Percentiles rank a stretch among this genome's conserved stretches.
These are phyloP conservation scores for Hydrophis major DNA, from an alignment of 2,797 vertebrate species.

Conservation along the genomic window DNA sequence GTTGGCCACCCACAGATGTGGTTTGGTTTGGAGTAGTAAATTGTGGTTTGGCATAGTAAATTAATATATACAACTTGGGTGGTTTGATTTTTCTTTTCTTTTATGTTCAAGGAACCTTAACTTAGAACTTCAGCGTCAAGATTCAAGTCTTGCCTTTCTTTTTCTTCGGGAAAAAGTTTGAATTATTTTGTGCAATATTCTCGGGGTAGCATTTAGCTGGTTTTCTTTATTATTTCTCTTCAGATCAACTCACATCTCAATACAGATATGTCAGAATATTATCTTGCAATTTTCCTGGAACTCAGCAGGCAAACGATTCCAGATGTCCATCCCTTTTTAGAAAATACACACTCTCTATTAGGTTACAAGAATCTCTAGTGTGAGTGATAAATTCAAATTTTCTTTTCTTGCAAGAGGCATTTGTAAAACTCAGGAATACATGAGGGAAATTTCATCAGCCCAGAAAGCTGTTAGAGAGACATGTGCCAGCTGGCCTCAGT, in stretches of 20 bases:
- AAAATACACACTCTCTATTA: not conserved
- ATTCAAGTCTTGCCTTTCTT: not conserved
- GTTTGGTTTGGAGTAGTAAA: not conserved
- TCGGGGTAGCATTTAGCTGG: not conserved
- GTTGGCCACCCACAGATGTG: not conserved
- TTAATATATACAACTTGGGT: not conserved
- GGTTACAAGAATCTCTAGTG: not conserved
- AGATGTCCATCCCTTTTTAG: conserved; percentile 14
- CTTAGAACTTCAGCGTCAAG: not conserved
- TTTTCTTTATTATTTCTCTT: not conserved
- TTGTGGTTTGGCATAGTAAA: not conserved
- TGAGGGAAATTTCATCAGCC: not conserved
- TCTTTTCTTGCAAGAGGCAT: not conserved
- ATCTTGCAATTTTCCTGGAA: conserved; percentile 8
- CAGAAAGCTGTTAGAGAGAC: not conserved
- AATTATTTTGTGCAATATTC: not conserved
- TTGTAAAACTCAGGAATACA: not conserved
- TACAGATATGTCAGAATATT: conserved; percentile 6
- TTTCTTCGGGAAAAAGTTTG: not conserved
- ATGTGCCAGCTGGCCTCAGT: not conserved
- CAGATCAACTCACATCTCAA: not conserved
- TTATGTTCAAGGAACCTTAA: not conserved
- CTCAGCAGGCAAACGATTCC: not conserved
- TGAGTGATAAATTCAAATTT: not conserved
- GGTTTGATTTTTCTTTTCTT: not conserved